Percentiles rank a stretch among this genome's conserved stretches.
Conservation (phyloP, 2,797 vertebrate species). For the Amphiprion clarkii region DNA sequence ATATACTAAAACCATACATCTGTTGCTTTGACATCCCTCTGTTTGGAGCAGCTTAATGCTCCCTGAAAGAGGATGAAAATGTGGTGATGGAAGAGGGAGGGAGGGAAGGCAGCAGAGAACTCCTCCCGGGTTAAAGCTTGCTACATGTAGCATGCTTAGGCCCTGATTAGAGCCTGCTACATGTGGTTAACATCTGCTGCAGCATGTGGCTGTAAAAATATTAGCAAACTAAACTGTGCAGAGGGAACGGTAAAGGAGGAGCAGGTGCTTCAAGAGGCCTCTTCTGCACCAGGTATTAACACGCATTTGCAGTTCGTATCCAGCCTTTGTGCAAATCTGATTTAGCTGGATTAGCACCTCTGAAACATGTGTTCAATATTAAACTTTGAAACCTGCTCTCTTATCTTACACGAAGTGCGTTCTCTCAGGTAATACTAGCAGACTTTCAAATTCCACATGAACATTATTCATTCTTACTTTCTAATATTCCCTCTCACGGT, state of each 20-base stretch:
- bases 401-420: conserved; percentile 4
- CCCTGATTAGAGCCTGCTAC: conserved; percentile 52
- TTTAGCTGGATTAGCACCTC: conserved; percentile 31
- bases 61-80: conserved; percentile 39
- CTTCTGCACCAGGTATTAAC: conserved; percentile 13
- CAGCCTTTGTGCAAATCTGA: conserved; percentile 32
- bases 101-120: conserved; percentile 16
- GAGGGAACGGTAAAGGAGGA: conserved; percentile 29
- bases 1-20: conserved; percentile 23
- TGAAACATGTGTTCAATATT: conserved; percentile 4
- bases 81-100: conserved; percentile 24
- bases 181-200: conserved; percentile 69
- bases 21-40: conserved; percentile 33
- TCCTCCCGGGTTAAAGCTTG: conserved; percentile 34
- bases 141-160: conserved; percentile 32
- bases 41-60: conserved; percentile 44
- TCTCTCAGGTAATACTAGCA: no score
- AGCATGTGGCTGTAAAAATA: conserved; percentile 63
- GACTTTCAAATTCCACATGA: no score
- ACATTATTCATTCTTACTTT: no score
- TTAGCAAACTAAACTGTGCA: conserved; percentile 36
- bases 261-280: conserved; percentile 31
- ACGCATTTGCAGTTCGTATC: not conserved
- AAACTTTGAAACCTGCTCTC: not conserved
- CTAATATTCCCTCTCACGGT: no score